Evolutionary conservation across 1,140 invertebrate species (phyloP).

Genomic region (Drosophila lacertosa): DNA sequence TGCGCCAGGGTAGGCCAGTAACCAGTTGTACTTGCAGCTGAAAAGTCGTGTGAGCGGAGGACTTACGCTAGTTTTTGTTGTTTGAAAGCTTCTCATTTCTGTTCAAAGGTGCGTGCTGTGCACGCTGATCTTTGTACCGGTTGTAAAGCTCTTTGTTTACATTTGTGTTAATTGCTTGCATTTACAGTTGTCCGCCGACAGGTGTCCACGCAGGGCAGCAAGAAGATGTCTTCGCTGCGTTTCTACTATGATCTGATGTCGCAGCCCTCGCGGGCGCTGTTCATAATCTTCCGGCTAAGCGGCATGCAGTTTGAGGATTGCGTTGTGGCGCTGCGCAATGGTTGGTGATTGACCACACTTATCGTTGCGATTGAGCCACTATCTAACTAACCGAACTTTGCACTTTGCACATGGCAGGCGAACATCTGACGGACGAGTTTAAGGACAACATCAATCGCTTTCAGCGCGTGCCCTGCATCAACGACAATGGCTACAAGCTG

Average conservation of each 20-base stretch:
- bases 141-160: neutral
- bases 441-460: slow-evolving; percentile 89
- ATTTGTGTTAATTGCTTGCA: neutral
- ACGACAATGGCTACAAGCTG: slow-evolving; percentile 90
- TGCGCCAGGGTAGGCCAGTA: neutral
- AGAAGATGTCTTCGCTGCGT: slow-evolving; percentile 84
- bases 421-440: slow-evolving; percentile 90
- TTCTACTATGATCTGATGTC: slow-evolving; percentile 91
- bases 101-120: slow-evolving; percentile 8
- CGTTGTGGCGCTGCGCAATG: slow-evolving; percentile 87
- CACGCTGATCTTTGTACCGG: slow-evolving; percentile 61
- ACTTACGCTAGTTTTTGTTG: too few relatives aligned
- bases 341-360: slow-evolving; percentile 60
- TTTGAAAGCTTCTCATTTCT: too few relatives aligned
- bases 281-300: slow-evolving; percentile 88
- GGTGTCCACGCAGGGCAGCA: slow-evolving; percentile 25
- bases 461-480: slow-evolving; percentile 89
- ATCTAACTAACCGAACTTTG: slow-evolving; percentile 18
- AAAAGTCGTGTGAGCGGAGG: too few relatives aligned
- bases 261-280: slow-evolving; percentile 89
- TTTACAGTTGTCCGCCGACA: slow-evolving; percentile 37
- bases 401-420: slow-evolving; percentile 85
- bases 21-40: neutral
- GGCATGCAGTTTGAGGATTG: slow-evolving; percentile 87
- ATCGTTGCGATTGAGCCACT: slow-evolving; percentile 31